phyloP scores from a whole-genome alignment of 2,113 vertebrate genomes.

The Clarias gariepinus region DNA sequence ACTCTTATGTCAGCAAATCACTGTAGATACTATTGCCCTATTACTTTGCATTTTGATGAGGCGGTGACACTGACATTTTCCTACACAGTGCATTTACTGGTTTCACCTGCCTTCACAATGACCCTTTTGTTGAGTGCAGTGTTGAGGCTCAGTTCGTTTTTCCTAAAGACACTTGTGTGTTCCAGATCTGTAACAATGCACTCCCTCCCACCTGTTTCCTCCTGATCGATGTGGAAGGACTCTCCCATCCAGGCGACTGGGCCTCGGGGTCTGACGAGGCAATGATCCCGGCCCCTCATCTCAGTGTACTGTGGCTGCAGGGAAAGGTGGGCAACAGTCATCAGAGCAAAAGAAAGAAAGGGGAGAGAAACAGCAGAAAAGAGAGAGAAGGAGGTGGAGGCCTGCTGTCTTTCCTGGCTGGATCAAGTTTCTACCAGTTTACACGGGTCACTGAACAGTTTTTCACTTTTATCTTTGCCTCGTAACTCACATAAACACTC shows the following conservation, averaged over 20 bases:
- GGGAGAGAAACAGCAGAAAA: constrained; percentile 27
- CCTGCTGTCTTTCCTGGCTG: constrained; percentile 51
- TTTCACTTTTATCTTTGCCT: constrained; percentile 46
- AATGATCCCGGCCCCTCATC: constrained; percentile 41
- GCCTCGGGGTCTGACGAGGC: constrained; percentile 32
- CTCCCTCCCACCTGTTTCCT: constrained; percentile 25
- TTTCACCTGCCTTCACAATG: constrained; percentile 44
- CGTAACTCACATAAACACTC: constrained; percentile 43
- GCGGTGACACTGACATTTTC: constrained; percentile 10
- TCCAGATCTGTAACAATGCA: constrained; percentile 29
- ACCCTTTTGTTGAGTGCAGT: constrained; percentile 34
- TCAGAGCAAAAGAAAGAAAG: constrained; percentile 35
- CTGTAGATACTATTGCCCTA: not conserved
- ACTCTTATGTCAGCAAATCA: not conserved
- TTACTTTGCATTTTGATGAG: constrained; percentile 9
- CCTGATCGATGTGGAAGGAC: constrained; percentile 35
- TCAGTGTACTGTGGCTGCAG: constrained; percentile 43
- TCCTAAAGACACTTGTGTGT: constrained; percentile 39
- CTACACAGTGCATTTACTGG: constrained; percentile 9
- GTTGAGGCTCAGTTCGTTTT: constrained; percentile 6
- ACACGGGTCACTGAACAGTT: constrained; percentile 56
- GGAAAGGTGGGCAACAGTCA: constrained; percentile 49
- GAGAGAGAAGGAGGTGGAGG: constrained; percentile 19
- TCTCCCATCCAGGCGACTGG: constrained; percentile 42
- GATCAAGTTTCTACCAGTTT: constrained; percentile 65